Evolutionary conservation across 2,888 invertebrate species (phyloP).

Genomic region (Drosophila demipolita): DNA sequence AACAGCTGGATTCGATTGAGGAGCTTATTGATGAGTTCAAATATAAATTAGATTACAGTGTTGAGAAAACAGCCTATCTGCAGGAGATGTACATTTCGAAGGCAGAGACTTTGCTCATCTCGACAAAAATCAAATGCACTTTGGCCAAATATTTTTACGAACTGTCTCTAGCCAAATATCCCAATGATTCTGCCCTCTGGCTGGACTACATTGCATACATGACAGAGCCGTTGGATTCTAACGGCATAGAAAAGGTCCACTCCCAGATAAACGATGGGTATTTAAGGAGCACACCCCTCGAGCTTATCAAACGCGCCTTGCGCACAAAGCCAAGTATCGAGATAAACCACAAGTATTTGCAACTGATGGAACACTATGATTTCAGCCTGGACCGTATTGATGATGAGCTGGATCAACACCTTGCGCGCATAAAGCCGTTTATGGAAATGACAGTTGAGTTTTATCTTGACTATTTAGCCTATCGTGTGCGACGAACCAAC

Average conservation of each 20-base stretch:
- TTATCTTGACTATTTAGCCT: constrained; percentile 90
- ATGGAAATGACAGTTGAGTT: constrained; percentile 56
- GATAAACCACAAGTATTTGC: constrained; percentile 50
- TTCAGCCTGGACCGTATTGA: constrained; percentile 27
- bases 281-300: constrained; percentile 26
- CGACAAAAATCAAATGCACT: constrained; percentile 13
- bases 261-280: constrained; percentile 35
- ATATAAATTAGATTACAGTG: constrained; percentile 6
- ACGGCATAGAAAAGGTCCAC: not conserved
- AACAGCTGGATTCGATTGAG: constrained; percentile 15
- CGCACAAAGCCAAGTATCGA: constrained; percentile 17
- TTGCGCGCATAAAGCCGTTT: constrained; percentile 24
- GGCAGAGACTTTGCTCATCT: constrained; percentile 4
- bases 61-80: constrained; percentile 19
- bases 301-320: constrained; percentile 32
- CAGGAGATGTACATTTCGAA: constrained; percentile 23
- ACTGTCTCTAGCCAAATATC: constrained; percentile 43
- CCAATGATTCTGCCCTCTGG: constrained; percentile 44
- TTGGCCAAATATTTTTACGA: constrained; percentile 54
- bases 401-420: not conserved
- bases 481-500: constrained; percentile 88
- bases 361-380: constrained; percentile 45
- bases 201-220: constrained; percentile 49
- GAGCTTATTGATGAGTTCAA: constrained; percentile 31
- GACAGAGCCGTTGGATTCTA: not conserved